Conservation (phyloP, 2,797 vertebrate species). For the Sebastes vulpes region DNA sequence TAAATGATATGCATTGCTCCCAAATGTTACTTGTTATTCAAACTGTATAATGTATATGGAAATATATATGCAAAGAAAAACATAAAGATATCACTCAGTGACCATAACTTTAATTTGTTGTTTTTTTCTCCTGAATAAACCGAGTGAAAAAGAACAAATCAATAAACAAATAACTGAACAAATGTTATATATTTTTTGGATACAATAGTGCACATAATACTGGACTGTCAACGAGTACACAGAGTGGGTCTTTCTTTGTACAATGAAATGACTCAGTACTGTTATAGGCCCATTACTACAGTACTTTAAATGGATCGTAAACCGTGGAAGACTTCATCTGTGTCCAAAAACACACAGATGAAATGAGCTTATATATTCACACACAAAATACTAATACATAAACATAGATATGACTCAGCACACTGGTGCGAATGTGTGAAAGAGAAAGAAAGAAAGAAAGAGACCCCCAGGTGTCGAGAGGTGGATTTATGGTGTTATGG, state of each 20-base stretch:
- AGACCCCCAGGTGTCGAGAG: constrained; percentile 50
- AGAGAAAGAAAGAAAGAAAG: background rate
- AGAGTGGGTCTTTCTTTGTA: constrained; percentile 50
- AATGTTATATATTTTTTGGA: constrained; percentile 55
- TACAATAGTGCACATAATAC: constrained; percentile 51
- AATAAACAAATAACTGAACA: constrained; percentile 18
- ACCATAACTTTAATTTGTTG: constrained; percentile 10
- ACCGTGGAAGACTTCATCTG: constrained; percentile 53
- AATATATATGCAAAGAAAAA: constrained; percentile 74
- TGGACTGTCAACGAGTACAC: constrained; percentile 35
- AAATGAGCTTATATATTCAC: constrained; percentile 46
- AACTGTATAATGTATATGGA: constrained; percentile 65
- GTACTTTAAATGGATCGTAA: constrained; percentile 57
- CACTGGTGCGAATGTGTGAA: constrained; percentile 12
- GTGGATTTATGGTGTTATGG: constrained; percentile 69
- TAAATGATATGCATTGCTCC: constrained; percentile 55
- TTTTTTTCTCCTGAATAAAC: constrained; percentile 2
- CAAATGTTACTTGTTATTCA: constrained; percentile 65
- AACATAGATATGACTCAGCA: constrained; percentile 60
- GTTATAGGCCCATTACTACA: constrained; percentile 62
- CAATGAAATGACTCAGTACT: constrained; percentile 57
- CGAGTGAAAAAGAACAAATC: background rate
- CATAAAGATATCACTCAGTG: constrained; percentile 56
- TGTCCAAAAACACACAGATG: constrained; percentile 56
- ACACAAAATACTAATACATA: constrained; percentile 60